Conservation (phyloP, 2,113 vertebrate species). For the Pseudolaguvia tuberculata region DNA sequence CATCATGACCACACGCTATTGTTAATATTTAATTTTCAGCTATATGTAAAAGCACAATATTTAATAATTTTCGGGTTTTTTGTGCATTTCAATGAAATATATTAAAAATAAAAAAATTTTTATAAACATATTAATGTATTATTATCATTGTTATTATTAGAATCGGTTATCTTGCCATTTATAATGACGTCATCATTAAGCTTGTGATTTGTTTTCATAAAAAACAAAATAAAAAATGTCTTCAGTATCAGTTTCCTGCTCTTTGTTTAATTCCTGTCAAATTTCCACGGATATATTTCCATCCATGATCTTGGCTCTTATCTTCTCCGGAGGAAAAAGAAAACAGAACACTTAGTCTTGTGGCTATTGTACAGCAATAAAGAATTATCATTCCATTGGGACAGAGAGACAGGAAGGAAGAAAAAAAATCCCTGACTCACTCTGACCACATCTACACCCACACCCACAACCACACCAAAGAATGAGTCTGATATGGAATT, state of each 20-base stretch:
- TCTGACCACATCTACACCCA: constrained; percentile 20
- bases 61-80: no score
- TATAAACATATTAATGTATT: no score
- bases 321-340: not conserved
- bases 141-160: no score
- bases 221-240: not conserved
- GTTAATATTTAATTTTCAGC: not conserved
- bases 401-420: not conserved
- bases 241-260: not conserved
- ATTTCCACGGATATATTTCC: not conserved
- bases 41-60: not conserved
- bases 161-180: not conserved
- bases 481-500: not conserved
- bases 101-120: no score
- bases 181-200: not conserved
- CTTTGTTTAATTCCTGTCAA: not conserved
- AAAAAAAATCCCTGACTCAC: constrained; percentile 44
- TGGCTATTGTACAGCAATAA: not conserved
- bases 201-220: not conserved
- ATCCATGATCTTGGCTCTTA: not conserved
- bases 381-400: constrained; percentile 3
- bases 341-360: not conserved
- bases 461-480: no score
- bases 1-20: not conserved
- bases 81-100: no score